Conservation (phyloP, 2,113 vertebrate genomes). For the Pelobates fuscus region DNA sequence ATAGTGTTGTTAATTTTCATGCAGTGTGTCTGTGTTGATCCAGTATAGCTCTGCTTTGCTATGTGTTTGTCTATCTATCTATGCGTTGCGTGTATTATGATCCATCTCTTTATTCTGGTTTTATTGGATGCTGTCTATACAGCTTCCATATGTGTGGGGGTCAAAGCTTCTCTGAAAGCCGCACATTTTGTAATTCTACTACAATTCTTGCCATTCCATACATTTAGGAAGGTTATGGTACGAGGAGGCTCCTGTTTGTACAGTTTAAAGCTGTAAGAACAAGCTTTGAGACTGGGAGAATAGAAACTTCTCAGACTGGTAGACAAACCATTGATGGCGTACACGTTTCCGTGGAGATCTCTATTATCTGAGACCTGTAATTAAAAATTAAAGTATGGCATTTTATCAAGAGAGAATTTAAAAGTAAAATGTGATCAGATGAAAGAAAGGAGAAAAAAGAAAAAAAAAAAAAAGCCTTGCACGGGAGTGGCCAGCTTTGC, state of each 20-base stretch:
- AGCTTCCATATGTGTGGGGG: constrained; percentile 7
- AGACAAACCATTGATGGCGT: neutral
- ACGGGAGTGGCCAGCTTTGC: constrained; percentile 5
- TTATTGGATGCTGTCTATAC: too few relatives aligned
- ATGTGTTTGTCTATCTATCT: too few relatives aligned
- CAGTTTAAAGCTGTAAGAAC: too few relatives aligned
- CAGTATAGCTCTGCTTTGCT: neutral
- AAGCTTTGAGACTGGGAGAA: neutral
- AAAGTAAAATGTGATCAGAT: constrained; percentile 46
- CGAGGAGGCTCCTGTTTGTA: neutral
- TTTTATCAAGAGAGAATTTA: constrained; percentile 46
- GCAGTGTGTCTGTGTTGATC: neutral
- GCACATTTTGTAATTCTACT: constrained; percentile 34
- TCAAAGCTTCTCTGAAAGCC: constrained; percentile 7
- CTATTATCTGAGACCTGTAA: constrained; percentile 23
- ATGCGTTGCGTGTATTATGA: too few relatives aligned
- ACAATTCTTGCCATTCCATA: constrained; percentile 27
- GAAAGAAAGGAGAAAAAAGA: neutral
- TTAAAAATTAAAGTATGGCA: constrained; percentile 45
- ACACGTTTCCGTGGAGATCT: constrained; percentile 18
- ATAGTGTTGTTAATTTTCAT: neutral
- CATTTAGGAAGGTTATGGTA: constrained; percentile 4
- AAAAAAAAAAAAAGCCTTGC: neutral
- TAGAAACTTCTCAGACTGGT: constrained; percentile 5
- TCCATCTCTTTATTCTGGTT: constrained; percentile 19